Base-by-base conservation (phyloP, 2,113 vertebrate species). In the Sinocyclocheilus rhinocerous region DNA sequence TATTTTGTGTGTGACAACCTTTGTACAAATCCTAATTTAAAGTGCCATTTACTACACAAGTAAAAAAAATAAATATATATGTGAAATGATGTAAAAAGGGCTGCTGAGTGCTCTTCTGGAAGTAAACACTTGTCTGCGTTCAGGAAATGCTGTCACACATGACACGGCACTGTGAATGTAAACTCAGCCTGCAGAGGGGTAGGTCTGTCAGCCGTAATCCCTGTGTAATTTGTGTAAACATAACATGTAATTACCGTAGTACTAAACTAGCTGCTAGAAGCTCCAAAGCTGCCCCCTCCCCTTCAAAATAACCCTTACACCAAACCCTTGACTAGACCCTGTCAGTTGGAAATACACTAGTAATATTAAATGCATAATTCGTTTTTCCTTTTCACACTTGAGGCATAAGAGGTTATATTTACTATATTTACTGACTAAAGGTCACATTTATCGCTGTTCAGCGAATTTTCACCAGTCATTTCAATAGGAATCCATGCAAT, bases 171-270 rank as follows among this genome's bases (percentile, higher is more conserved):
- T 78, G 79, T 65, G 61, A 81, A 73, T 80, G 87, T 57, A 57
- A 48, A 57, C 78, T 70, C 78, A 77, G 72, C 67, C 42, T 84
- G 87, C 9, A 8, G 80, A 83, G 73, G 70, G 65, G 65, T n/a
- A 81, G 45, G 76, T 63, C 77, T 57, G 33, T 50, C 85, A 84
- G 50, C 73, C 20, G 24, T 76, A 57, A 81, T 86, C 88, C 76
- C 72, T 59, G 69, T 65, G 39, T 59, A 57, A 86, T 88, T 84
- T 86, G 69, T 70, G 85, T 86, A 89, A 89, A 86, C 85, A 86
- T 81, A 83, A 65, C 45, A 79, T 79, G 70, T 86, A 84, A 89
- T 89, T 86, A 86, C 85, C 18, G 59, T 33, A 33, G 69, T 81
- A 81, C 70, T 67, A 81, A 86, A 86, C 81, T 78, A 83, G 77